Conservation (phyloP, 1,140 invertebrate species). For the Holotrichia oblita region DNA sequence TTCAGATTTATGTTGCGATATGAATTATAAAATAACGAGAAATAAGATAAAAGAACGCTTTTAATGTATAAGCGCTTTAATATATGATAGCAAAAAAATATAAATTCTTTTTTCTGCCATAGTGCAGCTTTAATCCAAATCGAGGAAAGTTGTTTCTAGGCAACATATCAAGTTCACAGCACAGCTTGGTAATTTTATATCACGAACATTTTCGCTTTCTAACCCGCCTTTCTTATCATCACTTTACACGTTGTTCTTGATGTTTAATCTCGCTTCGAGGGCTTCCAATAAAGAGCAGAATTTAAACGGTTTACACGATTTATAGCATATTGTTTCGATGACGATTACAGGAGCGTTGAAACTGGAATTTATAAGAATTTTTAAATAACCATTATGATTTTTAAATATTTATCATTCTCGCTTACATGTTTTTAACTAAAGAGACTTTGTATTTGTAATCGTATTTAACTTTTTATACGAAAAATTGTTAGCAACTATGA, state of each 20-base stretch:
- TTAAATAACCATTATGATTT: no score
- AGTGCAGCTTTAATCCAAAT: not conserved
- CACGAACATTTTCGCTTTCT: slow-evolving; percentile 12
- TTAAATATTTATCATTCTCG: no score
- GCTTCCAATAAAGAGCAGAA: not conserved
- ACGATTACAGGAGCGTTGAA: not conserved
- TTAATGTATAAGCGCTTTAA: no score
- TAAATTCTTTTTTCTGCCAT: not conserved
- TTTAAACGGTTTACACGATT: not conserved
- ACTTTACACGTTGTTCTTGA: slow-evolving; percentile 11
- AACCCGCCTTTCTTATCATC: slow-evolving; percentile 23
- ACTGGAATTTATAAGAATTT: no score
- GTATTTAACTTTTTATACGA: no score
- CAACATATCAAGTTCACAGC: slow-evolving; percentile 9
- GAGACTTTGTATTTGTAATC: no score
- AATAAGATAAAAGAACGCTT: no score
- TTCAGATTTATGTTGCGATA: no score
- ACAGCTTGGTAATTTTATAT: slow-evolving; percentile 6
- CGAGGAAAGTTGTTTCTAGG: not conserved
- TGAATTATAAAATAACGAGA: no score
- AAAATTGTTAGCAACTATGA: no score
- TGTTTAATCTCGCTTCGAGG: not conserved
- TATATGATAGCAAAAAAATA: no score
- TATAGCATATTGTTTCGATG: not conserved
- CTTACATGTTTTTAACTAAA: no score